Percentiles rank a stretch among this genome's conserved stretches.
These are phyloP conservation scores for Grantiella picta DNA, from an alignment of 2,113 vertebrate species.

Conservation along the genomic window DNA sequence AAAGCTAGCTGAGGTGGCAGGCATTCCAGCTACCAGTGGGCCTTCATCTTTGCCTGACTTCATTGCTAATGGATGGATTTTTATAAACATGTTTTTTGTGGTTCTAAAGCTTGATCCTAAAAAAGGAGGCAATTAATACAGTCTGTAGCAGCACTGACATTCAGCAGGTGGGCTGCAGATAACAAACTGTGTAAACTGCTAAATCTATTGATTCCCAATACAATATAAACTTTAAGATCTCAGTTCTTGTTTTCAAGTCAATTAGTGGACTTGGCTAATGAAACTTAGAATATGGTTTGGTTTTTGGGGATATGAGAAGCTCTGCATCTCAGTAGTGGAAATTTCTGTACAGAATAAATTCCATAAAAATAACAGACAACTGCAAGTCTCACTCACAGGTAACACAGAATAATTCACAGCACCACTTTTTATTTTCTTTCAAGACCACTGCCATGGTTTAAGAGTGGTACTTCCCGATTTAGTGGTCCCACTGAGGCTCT, in stretches of 20 bases:
- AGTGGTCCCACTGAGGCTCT: neutral
- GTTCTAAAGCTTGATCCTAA: neutral
- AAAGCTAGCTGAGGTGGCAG: neutral
- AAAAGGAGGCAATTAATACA: neutral
- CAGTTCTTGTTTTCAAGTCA: neutral
- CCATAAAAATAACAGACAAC: neutral
- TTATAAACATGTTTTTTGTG: neutral
- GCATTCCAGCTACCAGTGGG: neutral
- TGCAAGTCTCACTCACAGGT: neutral
- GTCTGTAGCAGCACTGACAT: neutral
- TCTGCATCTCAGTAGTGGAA: neutral
- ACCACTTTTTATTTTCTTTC: neutral
- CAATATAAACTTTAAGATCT: neutral
- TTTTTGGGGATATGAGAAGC: neutral
- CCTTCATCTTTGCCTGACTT: neutral
- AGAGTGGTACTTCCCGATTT: neutral
- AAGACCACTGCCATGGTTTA: neutral
- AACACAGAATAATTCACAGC: neutral
- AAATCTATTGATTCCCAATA: constrained; percentile 33
- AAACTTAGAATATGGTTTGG: neutral
- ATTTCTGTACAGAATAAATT: neutral
- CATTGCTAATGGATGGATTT: neutral
- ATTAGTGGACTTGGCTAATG: neutral
- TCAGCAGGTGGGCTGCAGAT: neutral
- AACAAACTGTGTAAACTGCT: neutral